Percentiles rank a stretch among this genome's conserved stretches.
Conservation (phyloP, 2,113 vertebrate species). For the Panurus biarmicus region DNA sequence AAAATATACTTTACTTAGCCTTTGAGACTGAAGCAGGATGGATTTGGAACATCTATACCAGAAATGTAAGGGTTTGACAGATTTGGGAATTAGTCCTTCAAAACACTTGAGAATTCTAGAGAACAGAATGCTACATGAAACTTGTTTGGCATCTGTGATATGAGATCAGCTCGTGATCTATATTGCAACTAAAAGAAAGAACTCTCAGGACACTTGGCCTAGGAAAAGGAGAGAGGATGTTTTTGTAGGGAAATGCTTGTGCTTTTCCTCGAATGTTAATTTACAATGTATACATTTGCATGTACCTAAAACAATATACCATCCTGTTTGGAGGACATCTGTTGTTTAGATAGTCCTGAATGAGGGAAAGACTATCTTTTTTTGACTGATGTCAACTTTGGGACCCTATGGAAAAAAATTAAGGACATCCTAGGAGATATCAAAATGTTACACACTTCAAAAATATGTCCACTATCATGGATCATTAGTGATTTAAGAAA, state of each 20-base stretch:
- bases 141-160: fast-evolving
- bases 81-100: not conserved
- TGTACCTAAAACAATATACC: not conserved
- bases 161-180: not conserved
- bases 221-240: not conserved
- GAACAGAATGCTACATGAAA: not conserved
- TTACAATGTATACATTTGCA: not conserved
- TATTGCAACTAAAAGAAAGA: not conserved
- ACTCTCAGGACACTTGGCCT: not conserved
- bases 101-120: not conserved
- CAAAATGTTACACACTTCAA: not conserved
- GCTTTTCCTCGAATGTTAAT: not conserved
- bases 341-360: not conserved
- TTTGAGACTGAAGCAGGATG: not conserved
- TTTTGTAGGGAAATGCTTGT: not conserved
- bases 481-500: not conserved
- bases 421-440: not conserved
- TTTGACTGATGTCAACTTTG: not conserved
- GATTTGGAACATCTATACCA: not conserved
- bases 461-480: not conserved
- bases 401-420: not conserved
- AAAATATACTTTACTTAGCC: not conserved
- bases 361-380: not conserved
- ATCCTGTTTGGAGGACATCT: not conserved
- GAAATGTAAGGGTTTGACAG: not conserved